These are phyloP conservation scores for Hipparchia sbordonii DNA, from an alignment of 2,888 invertebrate genomes.

Conservation along the genomic window DNA sequence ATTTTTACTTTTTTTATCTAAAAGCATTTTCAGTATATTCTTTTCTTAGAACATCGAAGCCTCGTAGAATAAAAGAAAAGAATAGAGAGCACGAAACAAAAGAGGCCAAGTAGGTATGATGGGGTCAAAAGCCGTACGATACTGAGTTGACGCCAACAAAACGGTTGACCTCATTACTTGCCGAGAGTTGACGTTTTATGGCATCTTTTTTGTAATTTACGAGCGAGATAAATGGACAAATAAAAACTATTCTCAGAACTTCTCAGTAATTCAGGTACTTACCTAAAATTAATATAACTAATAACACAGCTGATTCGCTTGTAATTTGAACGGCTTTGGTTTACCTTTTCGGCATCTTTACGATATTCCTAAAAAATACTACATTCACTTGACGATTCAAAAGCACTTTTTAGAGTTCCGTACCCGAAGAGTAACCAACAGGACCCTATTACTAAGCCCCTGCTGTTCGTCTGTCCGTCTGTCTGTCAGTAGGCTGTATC, in stretches of 20 bases:
- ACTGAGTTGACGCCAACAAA: slow-evolving; percentile 30
- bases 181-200: slow-evolving; percentile 42
- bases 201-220: slow-evolving; percentile 41
- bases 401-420: too few species aligned
- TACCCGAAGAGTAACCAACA: too few species aligned
- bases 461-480: too few species aligned
- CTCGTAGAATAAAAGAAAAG: slow-evolving; percentile 4
- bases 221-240: slow-evolving; percentile 16
- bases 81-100: slow-evolving; percentile 31
- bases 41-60: slow-evolving; percentile 11
- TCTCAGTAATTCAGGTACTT: neutral
- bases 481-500: too few species aligned
- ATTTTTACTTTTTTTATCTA: neutral
- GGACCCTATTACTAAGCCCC: too few species aligned
- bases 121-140: slow-evolving; percentile 37
- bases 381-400: too few species aligned
- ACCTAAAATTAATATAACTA: too few species aligned
- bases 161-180: slow-evolving; percentile 42
- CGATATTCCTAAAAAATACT: too few species aligned
- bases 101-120: slow-evolving; percentile 30
- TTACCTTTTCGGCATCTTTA: too few species aligned
- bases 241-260: neutral
- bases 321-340: too few species aligned
- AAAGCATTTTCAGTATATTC: neutral
- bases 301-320: neutral